phyloP scores from a whole-genome alignment of 2,888 invertebrate species.

The Eupeodes latifasciatus region DNA sequence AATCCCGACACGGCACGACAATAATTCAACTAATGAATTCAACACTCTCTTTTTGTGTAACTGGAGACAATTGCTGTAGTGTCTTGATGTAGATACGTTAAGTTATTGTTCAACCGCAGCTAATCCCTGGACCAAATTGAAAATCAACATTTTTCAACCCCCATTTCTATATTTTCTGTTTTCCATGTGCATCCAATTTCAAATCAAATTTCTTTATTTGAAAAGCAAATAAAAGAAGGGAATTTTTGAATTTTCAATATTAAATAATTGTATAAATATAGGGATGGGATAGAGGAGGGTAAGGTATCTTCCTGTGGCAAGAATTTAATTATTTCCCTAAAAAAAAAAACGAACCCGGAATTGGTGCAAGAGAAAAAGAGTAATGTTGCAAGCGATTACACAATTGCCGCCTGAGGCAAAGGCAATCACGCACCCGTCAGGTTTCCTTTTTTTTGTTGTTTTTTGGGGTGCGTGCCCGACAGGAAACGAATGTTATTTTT shows the following conservation, averaged over 20 bases:
- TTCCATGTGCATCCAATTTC: slow-evolving; percentile 53
- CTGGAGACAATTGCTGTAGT: slow-evolving; percentile 63
- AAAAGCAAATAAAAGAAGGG: slow-evolving; percentile 50
- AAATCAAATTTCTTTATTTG: slow-evolving; percentile 54
- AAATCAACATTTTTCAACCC: slow-evolving; percentile 41
- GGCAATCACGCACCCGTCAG: slow-evolving; percentile 73
- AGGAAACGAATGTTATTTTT: slow-evolving; percentile 73
- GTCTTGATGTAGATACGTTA: neutral
- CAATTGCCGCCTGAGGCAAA: slow-evolving; percentile 70
- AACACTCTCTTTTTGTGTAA: slow-evolving; percentile 66
- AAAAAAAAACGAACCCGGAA: slow-evolving; percentile 27
- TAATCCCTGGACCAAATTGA: slow-evolving; percentile 53
- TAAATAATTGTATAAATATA: slow-evolving; percentile 42
- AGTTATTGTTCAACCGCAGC: slow-evolving; percentile 67
- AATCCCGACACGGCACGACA: neutral
- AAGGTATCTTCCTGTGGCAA: slow-evolving; percentile 58
- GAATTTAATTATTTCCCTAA: slow-evolving; percentile 40
- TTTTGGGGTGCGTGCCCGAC: slow-evolving; percentile 61
- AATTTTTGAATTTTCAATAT: slow-evolving; percentile 43
- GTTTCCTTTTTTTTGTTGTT: slow-evolving; percentile 40
- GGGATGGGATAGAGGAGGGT: neutral
- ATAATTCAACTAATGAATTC: slow-evolving; percentile 65
- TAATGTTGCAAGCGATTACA: slow-evolving; percentile 60
- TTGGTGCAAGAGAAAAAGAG: neutral
- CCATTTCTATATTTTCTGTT: neutral